Evolutionary conservation across 2,797 vertebrate species (phyloP).

Genomic region (Semaprochilodus insignis): DNA sequence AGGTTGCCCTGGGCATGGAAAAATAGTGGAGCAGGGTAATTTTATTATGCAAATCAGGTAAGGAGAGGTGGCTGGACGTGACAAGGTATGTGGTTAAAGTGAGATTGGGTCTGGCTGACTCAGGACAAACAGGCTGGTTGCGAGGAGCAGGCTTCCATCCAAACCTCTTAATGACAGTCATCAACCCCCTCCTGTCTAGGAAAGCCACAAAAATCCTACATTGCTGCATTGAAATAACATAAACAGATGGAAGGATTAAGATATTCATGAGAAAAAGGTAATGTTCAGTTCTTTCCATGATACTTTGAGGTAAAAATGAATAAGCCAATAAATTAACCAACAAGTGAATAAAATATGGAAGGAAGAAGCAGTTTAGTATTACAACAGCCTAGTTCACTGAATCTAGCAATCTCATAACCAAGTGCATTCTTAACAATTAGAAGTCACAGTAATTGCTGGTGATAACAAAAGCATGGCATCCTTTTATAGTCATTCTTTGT

Average conservation of each 20-base stretch:
- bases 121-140: conserved; percentile 38
- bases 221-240: conserved; percentile 72
- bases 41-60: conserved; percentile 69
- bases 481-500: no score
- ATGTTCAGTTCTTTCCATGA: conserved; percentile 54
- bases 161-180: conserved; percentile 64
- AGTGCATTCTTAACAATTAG: no score
- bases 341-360: neutral
- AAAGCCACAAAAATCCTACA: conserved; percentile 75
- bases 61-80: conserved; percentile 48
- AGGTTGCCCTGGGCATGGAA: conserved; percentile 66
- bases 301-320: conserved; percentile 55
- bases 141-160: conserved; percentile 49
- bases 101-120: conserved; percentile 40
- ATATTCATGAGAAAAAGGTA: conserved; percentile 45
- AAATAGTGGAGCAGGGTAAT: conserved; percentile 64
- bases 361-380: neutral
- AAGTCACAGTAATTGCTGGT: no score
- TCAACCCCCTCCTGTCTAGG: conserved; percentile 64
- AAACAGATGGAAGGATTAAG: conserved; percentile 74
- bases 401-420: no score
- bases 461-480: no score
- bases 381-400: no score
- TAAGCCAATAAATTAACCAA: conserved; percentile 6
- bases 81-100: conserved; percentile 32